Conservation (phyloP, 1,140 invertebrate genomes). For the Laupala kohalensis region DNA sequence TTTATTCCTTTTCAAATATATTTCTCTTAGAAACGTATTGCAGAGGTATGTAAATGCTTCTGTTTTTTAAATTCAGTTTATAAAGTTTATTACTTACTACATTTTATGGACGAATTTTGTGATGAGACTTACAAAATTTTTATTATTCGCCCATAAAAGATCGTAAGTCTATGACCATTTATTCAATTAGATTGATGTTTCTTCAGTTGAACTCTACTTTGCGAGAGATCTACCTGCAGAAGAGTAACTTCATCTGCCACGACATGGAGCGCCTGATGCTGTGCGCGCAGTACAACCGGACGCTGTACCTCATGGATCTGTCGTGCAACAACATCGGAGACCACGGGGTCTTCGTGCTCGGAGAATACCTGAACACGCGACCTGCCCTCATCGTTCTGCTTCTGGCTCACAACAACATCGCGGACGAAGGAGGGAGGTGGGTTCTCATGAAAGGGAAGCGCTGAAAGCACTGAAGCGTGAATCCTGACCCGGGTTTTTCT, state of each 20-base stretch:
- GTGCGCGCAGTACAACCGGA: slow-evolving; percentile 33
- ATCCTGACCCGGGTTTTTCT: too few species aligned
- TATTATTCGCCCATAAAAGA: too few species aligned
- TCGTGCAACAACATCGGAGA: slow-evolving; percentile 40
- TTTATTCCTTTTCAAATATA: too few species aligned
- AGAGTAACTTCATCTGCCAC: slow-evolving; percentile 39
- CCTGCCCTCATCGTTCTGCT: slow-evolving; percentile 33
- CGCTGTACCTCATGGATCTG: slow-evolving; percentile 37
- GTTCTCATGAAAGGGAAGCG: background rate
- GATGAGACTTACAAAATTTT: background rate
- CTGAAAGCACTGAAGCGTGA: background rate
- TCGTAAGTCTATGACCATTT: too few species aligned
- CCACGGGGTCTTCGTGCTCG: slow-evolving; percentile 34
- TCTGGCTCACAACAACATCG: slow-evolving; percentile 37
- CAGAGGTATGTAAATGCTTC: background rate
- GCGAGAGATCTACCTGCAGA: slow-evolving; percentile 39
- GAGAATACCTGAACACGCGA: slow-evolving; percentile 32
- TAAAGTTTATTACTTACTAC: background rate
- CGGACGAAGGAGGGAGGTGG: slow-evolving; percentile 35
- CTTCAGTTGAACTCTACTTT: slow-evolving; percentile 31
- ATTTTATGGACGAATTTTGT: background rate
- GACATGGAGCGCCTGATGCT: slow-evolving; percentile 37
- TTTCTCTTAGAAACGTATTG: background rate
- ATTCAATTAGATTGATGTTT: slow-evolving; percentile 1
- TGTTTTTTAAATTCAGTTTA: too few species aligned